Evolutionary conservation across 2,888 invertebrate species (phyloP).

Genomic region (Elegia similella): DNA sequence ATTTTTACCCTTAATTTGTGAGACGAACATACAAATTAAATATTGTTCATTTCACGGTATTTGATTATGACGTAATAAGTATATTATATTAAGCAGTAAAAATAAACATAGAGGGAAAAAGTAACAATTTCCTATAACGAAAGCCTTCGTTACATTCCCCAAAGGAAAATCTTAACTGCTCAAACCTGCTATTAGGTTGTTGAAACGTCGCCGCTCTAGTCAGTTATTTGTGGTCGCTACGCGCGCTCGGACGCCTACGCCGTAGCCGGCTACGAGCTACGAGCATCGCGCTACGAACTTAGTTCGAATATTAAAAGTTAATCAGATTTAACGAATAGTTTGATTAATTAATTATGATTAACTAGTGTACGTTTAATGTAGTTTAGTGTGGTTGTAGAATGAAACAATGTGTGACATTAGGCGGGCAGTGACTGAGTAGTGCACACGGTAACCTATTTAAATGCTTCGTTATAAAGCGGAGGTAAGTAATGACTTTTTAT

Average conservation of each 20-base stretch:
- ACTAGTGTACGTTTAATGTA: neutral
- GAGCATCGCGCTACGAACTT: constrained; percentile 39
- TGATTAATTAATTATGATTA: constrained; percentile 5
- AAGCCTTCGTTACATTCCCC: constrained; percentile 42
- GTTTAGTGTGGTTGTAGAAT: constrained; percentile 18
- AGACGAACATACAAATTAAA: too few relatives aligned
- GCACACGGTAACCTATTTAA: constrained; percentile 63
- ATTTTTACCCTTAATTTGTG: too few relatives aligned
- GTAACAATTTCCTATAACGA: constrained; percentile 37
- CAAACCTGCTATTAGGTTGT: constrained; percentile 44
- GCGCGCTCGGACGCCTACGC: constrained; percentile 62
- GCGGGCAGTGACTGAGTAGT: constrained; percentile 54
- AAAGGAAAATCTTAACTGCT: constrained; percentile 49
- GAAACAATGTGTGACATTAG: constrained; percentile 48
- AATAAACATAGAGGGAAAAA: too few relatives aligned
- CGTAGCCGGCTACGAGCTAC: constrained; percentile 41
- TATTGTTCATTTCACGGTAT: too few relatives aligned
- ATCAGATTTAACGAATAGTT: constrained; percentile 12
- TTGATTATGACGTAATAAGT: neutral
- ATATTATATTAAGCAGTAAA: constrained; percentile 23
- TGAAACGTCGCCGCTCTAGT: constrained; percentile 26
- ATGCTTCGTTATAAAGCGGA: constrained; percentile 57
- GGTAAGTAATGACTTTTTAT: constrained; percentile 58
- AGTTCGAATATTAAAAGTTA: constrained; percentile 32
- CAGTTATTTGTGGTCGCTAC: constrained; percentile 63